A percentile compares a stretch with the other conserved stretches of the same genome.
Conservation (phyloP, 2,888 invertebrate species). For the Rotaria macrura region DNA sequence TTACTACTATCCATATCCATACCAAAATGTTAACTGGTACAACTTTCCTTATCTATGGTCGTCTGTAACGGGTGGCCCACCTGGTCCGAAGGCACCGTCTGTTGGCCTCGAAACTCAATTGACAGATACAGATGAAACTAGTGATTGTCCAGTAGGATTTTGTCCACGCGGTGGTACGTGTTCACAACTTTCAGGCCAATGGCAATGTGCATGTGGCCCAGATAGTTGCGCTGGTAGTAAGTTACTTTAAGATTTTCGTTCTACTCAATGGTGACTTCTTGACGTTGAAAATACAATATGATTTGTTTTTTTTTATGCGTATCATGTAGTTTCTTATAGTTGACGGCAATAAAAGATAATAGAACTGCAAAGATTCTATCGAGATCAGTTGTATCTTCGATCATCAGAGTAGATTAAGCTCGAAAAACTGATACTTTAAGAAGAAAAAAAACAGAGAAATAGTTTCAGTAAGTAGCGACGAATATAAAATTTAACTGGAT, state of each 20-base stretch:
- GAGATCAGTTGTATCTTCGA: too few species aligned
- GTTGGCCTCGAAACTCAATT: too few species aligned
- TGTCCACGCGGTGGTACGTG: background rate
- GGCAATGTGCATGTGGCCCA: background rate
- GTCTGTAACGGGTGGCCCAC: background rate
- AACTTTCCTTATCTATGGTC: background rate
- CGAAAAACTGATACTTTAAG: too few species aligned
- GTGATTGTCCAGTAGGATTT: background rate
- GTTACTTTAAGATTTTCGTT: background rate
- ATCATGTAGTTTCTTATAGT: background rate
- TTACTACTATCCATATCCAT: background rate
- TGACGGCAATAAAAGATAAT: background rate
- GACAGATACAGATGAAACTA: background rate
- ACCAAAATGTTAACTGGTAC: slow-evolving; percentile 4
- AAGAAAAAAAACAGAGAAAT: background rate
- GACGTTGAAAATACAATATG: background rate
- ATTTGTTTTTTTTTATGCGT: background rate
- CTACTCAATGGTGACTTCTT: background rate
- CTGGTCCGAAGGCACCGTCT: background rate
- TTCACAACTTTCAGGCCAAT: background rate
- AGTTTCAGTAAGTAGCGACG: background rate
- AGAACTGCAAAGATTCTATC: background rate
- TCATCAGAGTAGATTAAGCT: background rate
- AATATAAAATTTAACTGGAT: background rate
- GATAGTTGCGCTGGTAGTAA: background rate